Conservation (phyloP, 2,113 vertebrate genomes). For the Neopipo cinnamomea region DNA sequence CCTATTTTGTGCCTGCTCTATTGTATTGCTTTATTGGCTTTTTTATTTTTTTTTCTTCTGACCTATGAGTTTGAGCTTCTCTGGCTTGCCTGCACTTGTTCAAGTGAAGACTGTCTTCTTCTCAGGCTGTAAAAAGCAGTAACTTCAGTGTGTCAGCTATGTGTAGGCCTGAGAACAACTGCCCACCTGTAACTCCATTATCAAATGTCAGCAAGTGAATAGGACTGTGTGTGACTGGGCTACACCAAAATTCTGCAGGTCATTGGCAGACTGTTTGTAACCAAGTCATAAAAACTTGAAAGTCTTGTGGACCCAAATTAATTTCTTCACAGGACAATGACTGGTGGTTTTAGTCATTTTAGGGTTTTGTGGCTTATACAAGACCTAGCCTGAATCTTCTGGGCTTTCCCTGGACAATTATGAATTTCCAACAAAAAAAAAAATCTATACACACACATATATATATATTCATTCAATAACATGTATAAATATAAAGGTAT, state of each 20-base stretch:
- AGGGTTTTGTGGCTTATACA: not conserved
- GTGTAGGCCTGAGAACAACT: not conserved
- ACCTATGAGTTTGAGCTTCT: not conserved
- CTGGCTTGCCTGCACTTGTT: not conserved
- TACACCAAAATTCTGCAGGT: not conserved
- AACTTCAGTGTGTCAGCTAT: not conserved
- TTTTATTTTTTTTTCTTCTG: not conserved
- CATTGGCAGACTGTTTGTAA: not conserved
- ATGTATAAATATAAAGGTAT: too few relatives aligned
- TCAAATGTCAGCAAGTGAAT: not conserved
- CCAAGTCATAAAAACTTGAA: not conserved
- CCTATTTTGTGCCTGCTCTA: not conserved
- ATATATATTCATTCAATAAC: not conserved
- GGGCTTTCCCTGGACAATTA: not conserved
- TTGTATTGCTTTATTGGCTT: not conserved
- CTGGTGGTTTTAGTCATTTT: not conserved
- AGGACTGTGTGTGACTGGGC: not conserved
- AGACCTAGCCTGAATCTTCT: not conserved
- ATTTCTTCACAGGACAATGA: not conserved
- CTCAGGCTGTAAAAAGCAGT: not conserved
- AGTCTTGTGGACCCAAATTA: not conserved
- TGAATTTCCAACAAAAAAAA: not conserved
- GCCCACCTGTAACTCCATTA: not conserved
- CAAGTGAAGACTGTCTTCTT: not conserved
- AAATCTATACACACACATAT: fast-evolving